These are phyloP conservation scores for Troides aeacus DNA, from an alignment of 2,888 invertebrate genomes.

Conservation along the genomic window DNA sequence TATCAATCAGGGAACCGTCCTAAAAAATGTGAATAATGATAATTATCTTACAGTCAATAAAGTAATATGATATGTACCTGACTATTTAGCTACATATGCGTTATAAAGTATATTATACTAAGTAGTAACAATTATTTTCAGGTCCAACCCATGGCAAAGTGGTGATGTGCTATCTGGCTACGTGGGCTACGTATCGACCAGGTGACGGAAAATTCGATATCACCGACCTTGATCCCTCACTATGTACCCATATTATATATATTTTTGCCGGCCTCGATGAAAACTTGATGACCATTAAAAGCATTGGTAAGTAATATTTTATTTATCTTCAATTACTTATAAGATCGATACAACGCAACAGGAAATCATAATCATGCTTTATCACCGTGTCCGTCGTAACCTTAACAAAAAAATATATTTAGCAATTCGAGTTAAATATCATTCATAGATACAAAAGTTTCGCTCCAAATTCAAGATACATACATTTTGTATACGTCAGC, in stretches of 20 bases:
- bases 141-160: slow-evolving; percentile 81
- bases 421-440: background rate
- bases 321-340: too few species aligned
- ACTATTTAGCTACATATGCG: too few species aligned
- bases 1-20: too few species aligned
- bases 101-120: too few species aligned
- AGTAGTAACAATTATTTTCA: slow-evolving; percentile 39
- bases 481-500: background rate
- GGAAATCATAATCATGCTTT: background rate
- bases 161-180: slow-evolving; percentile 85
- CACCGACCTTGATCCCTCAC: slow-evolving; percentile 81
- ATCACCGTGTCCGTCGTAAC: background rate
- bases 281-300: slow-evolving; percentile 79
- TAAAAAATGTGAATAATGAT: too few species aligned
- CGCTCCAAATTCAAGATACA: background rate
- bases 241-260: slow-evolving; percentile 86
- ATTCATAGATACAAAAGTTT: background rate
- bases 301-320: slow-evolving; percentile 69
- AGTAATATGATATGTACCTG: too few species aligned
- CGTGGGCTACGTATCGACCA: slow-evolving; percentile 84
- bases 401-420: background rate
- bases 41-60: too few species aligned
- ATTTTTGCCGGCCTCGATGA: slow-evolving; percentile 85
- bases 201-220: slow-evolving; percentile 80
- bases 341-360: background rate